These are phyloP conservation scores for Sebastes taczanowskii DNA, from an alignment of 2,797 vertebrate genomes.

Conservation along the genomic window DNA sequence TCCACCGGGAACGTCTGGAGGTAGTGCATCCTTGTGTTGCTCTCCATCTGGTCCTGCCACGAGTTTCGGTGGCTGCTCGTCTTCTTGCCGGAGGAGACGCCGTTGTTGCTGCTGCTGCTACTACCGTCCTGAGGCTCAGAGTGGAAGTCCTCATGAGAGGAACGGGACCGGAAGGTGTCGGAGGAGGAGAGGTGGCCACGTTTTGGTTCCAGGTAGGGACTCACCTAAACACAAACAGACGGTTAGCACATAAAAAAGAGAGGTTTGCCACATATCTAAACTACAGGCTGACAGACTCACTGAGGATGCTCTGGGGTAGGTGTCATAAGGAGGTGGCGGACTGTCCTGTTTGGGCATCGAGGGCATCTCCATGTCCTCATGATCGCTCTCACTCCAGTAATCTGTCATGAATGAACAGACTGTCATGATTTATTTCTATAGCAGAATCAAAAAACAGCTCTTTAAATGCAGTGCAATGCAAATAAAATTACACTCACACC, in stretches of 20 bases:
- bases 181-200: slow-evolving; percentile 94
- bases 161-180: slow-evolving; percentile 94
- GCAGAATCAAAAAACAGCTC: neutral
- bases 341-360: slow-evolving; percentile 95
- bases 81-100: slow-evolving; percentile 89
- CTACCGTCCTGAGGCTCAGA: slow-evolving; percentile 82
- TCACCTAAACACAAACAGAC: slow-evolving; percentile 75
- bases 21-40: slow-evolving; percentile 92
- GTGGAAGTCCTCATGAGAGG: slow-evolving; percentile 94
- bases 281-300: slow-evolving; percentile 80
- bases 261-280: neutral
- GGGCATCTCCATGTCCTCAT: slow-evolving; percentile 93
- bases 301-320: slow-evolving; percentile 92
- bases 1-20: slow-evolving; percentile 95
- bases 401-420: slow-evolving; percentile 77
- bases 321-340: slow-evolving; percentile 96
- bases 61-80: slow-evolving; percentile 91
- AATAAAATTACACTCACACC: neutral
- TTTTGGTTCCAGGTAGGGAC: slow-evolving; percentile 94
- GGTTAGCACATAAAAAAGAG: neutral
- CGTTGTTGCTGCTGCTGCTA: slow-evolving; percentile 74
- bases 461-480: neutral
- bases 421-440: neutral
- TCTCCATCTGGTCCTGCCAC: slow-evolving; percentile 98
- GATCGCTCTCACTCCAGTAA: slow-evolving; percentile 99